Evolutionary conservation across 2,888 invertebrate species (phyloP), one percentile per base, ranked within the genome.

Genomic region (Hyposoter dolosus): DNA sequence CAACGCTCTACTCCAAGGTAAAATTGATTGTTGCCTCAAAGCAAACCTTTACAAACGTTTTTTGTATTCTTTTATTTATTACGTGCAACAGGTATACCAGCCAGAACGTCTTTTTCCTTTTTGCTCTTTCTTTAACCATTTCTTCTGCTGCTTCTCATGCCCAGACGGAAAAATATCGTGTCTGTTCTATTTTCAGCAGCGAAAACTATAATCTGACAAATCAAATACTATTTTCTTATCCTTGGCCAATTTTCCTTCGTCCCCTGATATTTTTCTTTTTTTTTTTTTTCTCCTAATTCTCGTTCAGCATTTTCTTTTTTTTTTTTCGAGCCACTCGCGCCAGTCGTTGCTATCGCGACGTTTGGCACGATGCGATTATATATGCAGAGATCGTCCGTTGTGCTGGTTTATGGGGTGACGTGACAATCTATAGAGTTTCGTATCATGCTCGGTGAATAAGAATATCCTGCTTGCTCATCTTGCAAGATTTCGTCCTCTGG

Each of bases 11-110:
- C 43, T 60, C 63, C 79, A 28, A 50, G 75, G 68, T 28, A 17
- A 72, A 53, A 81, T 81, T 65, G 81, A 81, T 74, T 81, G 63
- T 81, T 76, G 35, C 71, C 71, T 53, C 66, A 69, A 84, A 56
- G 66, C 65, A 66, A 78, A 74, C 72, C 72, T 77, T 77, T 77
- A 77, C 35, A 76, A 63, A 47, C 80, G 63, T 32, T 78, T 85
- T 74, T 82, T 69, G 75, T 75, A 77, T 81, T 84, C 56, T 69
- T 85, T 69, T 79, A 85, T 85, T 82, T 79, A 82, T 82, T 63
- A 53, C 69, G 79, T 53, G 82, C 85, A 85, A 85, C 85, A 85
- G 85, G 85, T 85, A 75, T 15, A 53, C 35, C 50, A 35, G 69
- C 50, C 40, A 15, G 50, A 77, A 28, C 15, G 40, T 23, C 40